These are phyloP conservation scores for Probosciger aterrimus DNA, from an alignment of 2,113 vertebrate species.

Conservation along the genomic window DNA sequence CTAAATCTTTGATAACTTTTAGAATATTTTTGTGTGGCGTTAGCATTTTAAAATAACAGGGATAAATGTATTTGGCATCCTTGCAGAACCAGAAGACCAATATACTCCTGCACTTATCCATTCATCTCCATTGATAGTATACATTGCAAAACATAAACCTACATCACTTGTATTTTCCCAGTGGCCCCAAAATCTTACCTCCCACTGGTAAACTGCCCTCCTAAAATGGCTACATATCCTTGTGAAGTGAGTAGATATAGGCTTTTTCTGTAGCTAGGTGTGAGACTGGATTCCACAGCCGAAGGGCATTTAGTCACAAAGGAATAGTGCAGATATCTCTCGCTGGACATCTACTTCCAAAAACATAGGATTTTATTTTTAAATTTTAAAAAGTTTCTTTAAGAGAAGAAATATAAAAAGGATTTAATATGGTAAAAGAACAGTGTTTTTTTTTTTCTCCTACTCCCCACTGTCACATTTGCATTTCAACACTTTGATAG, in stretches of 20 bases:
- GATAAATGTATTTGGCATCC: not conserved
- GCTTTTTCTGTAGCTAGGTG: not conserved
- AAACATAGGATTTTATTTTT: not conserved
- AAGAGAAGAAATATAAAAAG: not conserved
- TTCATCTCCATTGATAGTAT: not conserved
- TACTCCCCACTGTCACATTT: not conserved
- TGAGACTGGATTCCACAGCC: not conserved
- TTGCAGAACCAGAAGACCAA: not conserved
- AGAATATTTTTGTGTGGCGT: not conserved
- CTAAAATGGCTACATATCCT: not conserved
- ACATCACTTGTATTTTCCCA: not conserved
- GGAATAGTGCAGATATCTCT: not conserved
- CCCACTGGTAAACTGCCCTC: not conserved
- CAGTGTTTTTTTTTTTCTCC: fast-evolving
- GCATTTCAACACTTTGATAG: not conserved
- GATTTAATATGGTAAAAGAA: not conserved
- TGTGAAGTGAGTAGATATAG: not conserved
- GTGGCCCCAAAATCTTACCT: not conserved
- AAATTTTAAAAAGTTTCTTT: not conserved
- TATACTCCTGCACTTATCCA: not conserved
- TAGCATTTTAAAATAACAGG: not conserved
- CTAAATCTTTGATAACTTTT: not conserved
- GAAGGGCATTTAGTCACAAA: not conserved
- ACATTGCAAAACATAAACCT: not conserved
- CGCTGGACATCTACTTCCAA: not conserved